These are phyloP conservation scores for Nerophis ophidion DNA, from an alignment of 2,113 vertebrate species.

Conservation along the genomic window DNA sequence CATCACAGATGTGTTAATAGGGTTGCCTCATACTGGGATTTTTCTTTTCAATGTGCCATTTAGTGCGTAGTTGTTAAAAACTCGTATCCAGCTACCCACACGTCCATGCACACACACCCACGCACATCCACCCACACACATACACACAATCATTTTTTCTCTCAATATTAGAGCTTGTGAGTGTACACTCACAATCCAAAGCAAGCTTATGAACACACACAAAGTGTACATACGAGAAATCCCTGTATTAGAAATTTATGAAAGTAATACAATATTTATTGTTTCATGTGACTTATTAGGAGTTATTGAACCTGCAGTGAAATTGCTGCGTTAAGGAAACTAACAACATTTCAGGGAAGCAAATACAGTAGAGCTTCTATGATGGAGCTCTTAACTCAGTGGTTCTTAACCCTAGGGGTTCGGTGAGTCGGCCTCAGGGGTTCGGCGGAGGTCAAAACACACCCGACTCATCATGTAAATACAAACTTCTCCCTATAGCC, in stretches of 20 bases:
- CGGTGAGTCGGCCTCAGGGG: too few species aligned
- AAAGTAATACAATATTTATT: too few species aligned
- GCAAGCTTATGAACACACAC: background rate
- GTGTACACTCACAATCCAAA: slow-evolving; percentile 6
- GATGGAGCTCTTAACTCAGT: too few species aligned
- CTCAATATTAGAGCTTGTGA: slow-evolving; percentile 25
- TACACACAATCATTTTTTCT: slow-evolving; percentile 32
- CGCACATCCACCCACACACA: background rate
- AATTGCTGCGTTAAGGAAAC: too few species aligned
- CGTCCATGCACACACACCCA: slow-evolving; percentile 5
- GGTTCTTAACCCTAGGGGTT: too few species aligned
- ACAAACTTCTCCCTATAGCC: too few species aligned
- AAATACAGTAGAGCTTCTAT: too few species aligned
- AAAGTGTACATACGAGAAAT: background rate
- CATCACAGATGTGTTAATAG: slow-evolving; percentile 61
- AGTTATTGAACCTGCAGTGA: too few species aligned
- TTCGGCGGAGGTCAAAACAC: too few species aligned
- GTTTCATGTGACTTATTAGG: too few species aligned
- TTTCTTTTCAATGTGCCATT: slow-evolving; percentile 65
- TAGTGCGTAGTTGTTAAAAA: slow-evolving; percentile 33
- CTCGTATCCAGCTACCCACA: slow-evolving; percentile 21
- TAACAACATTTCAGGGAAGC: too few species aligned
- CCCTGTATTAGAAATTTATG: background rate
- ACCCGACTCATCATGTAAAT: too few species aligned
- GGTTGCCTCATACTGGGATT: slow-evolving; percentile 37